Base-by-base conservation (phyloP, 2,797 vertebrate genomes). In the Leuciscus waleckii region DNA sequence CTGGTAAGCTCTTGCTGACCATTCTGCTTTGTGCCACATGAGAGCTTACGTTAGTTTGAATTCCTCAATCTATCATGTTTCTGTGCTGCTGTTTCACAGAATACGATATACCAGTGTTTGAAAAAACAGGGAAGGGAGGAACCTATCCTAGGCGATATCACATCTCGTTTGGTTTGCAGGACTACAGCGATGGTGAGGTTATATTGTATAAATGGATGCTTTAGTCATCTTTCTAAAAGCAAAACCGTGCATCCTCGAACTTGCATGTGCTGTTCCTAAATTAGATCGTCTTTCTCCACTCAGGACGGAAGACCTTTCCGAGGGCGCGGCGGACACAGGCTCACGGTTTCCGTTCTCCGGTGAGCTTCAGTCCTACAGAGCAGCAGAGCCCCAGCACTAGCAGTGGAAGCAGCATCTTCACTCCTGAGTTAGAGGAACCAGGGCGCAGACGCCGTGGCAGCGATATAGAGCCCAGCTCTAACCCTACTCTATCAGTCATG, bases 281-380 rank as follows among this genome's bases (percentile, higher is more conserved):
- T 26, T 68, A 4, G 5, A 26, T 29, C 7, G 23, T 89, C 9
- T 2, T 19, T n/a, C 23, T 87, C 43, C 46, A 0, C 88, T 2
- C 92, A 99, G 98, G 98, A 43, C 97, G 98, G 84, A 99, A 99
- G 93, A 99, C 98, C 4, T 99, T 99, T 92, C 98, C 98, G 21
- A 96, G 98, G 67, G 98, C 97, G 54, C 95, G 98, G 76, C 95
- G 98, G 75, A 98, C 97, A 4, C 98, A 99, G 91, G 97, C 97
- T 11, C 98, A 97, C 85, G 96, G 93, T 71, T 97, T 99, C 88
- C 96, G 97, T 9, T 99, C 98, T 0, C 97, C 98, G 0, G 97
- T 99, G 7, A 99, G 94, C 88, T 99, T 99, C 93, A 99, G 98
- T 83, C 98, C 98, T 49, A 99, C 98, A 0, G 98, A 99, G 79